These are phyloP conservation scores for Plagiodera versicolora DNA, from an alignment of 2,888 invertebrate genomes.

Conservation along the genomic window DNA sequence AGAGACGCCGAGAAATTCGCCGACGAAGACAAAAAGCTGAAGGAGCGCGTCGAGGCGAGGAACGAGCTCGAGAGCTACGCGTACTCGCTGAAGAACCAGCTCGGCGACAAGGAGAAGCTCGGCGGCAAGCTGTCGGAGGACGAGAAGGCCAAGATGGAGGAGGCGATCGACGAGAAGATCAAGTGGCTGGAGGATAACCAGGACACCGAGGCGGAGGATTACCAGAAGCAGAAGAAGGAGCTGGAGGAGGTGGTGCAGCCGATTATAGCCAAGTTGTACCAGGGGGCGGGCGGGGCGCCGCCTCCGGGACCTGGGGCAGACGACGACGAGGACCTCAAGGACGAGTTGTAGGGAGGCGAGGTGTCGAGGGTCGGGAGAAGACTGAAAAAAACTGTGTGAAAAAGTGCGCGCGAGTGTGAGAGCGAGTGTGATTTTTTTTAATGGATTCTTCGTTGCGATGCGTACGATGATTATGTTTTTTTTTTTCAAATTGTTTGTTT, in stretches of 20 bases:
- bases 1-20: slow-evolving; percentile 99
- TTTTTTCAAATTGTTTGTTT: slow-evolving; percentile 35
- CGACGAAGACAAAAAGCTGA: slow-evolving; percentile 96
- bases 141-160: slow-evolving; percentile 93
- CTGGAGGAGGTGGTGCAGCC: slow-evolving; percentile 91
- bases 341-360: slow-evolving; percentile 69
- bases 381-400: slow-evolving; percentile 24
- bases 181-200: slow-evolving; percentile 97
- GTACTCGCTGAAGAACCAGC: slow-evolving; percentile 96
- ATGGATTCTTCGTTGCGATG: slow-evolving; percentile 8
- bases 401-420: slow-evolving; percentile 9
- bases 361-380: slow-evolving; percentile 8
- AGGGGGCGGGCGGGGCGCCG: slow-evolving; percentile 78
- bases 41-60: slow-evolving; percentile 92
- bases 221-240: slow-evolving; percentile 88
- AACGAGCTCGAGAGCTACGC: slow-evolving; percentile 97
- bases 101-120: slow-evolving; percentile 73
- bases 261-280: slow-evolving; percentile 95
- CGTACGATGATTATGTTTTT: slow-evolving; percentile 26
- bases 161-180: slow-evolving; percentile 94
- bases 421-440: slow-evolving; percentile 10
- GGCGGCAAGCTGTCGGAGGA: slow-evolving; percentile 87
- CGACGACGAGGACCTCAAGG: slow-evolving; percentile 77
- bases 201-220: slow-evolving; percentile 82
- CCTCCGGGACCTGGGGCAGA: slow-evolving; percentile 69